Evolutionary conservation across 30 jellyfish, hydroid and myxozoan genomes (phyloP).

Genomic region (Calvadosia cruxmelitensis): DNA sequence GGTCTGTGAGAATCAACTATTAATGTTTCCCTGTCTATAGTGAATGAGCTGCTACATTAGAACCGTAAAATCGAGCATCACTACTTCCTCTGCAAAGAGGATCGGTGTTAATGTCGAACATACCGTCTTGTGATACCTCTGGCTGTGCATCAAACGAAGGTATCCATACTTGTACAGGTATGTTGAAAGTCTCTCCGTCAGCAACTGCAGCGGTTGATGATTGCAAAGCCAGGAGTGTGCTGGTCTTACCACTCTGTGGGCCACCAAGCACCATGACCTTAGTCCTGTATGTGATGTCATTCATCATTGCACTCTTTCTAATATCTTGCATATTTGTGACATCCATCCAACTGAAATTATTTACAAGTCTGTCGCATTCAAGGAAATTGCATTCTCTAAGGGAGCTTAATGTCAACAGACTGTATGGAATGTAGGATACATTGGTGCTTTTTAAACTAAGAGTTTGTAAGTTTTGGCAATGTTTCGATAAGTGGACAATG

Average conservation of each 20-base stretch:
- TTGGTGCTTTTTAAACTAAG: conserved; percentile 70
- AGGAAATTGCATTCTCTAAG: background rate
- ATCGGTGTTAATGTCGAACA: background rate
- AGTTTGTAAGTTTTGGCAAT: conserved; percentile 44
- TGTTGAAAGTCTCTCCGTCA: conserved; percentile 76
- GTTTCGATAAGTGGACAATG: conserved; percentile 39
- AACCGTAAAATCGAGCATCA: too few relatives aligned
- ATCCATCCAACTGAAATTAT: background rate
- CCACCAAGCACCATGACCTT: conserved; percentile 66
- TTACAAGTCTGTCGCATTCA: background rate
- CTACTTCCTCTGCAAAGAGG: too few relatives aligned
- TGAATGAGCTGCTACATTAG: too few relatives aligned
- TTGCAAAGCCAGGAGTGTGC: conserved; percentile 54
- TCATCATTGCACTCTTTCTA: background rate
- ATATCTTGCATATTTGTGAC: background rate
- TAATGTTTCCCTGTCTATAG: too few relatives aligned
- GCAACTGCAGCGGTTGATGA: conserved; percentile 56
- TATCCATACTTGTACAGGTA: conserved; percentile 80
- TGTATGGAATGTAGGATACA: conserved; percentile 46
- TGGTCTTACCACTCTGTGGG: conserved; percentile 81
- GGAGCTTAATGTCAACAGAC: too few relatives aligned
- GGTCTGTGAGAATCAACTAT: too few relatives aligned
- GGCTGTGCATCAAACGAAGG: conserved; percentile 54
- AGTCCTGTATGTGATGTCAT: conserved; percentile 42
- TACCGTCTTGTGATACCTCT: conserved; percentile 10